Conservation (phyloP, 2,797 vertebrate genomes). For the Pseudomugil gertrudae region DNA sequence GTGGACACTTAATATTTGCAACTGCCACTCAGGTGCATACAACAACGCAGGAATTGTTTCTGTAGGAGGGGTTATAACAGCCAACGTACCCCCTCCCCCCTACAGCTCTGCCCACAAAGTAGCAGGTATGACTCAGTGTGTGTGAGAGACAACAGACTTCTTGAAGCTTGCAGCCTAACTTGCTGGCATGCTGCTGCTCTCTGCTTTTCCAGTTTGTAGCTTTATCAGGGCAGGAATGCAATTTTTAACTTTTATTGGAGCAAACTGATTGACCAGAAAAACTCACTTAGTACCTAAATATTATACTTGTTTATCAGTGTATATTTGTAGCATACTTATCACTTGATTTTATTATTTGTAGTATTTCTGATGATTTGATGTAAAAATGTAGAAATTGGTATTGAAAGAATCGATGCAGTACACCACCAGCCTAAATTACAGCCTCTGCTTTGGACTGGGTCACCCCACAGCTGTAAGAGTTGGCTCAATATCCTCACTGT, state of each 20-base stretch:
- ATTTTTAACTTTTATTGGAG: constrained; percentile 31
- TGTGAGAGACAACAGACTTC: constrained; percentile 35
- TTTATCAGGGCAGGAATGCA: constrained; percentile 45
- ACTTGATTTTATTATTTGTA: not conserved
- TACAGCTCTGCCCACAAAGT: constrained; percentile 86
- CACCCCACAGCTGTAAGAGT: not conserved
- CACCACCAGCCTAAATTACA: not conserved
- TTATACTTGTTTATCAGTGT: not conserved
- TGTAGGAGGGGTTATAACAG: constrained; percentile 90
- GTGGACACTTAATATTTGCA: constrained; percentile 73
- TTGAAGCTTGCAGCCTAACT: constrained; percentile 71
- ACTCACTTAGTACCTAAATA: not conserved
- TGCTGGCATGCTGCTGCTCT: constrained; percentile 74
- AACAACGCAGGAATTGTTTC: constrained; percentile 96
- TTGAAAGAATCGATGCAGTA: not conserved
- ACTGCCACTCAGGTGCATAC: constrained; percentile 92
- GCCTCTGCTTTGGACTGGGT: not conserved
- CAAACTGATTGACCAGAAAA: constrained; percentile 72
- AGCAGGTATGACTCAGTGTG: constrained; percentile 81
- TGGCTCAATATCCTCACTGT: not conserved
- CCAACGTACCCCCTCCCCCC: constrained; percentile 89
- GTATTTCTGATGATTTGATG: not conserved
- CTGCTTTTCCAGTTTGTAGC: constrained; percentile 54
- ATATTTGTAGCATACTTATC: not conserved
- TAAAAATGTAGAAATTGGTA: not conserved